Base-by-base conservation (phyloP, 2,888 invertebrate species). In the Steinernema hermaphroditum region DNA sequence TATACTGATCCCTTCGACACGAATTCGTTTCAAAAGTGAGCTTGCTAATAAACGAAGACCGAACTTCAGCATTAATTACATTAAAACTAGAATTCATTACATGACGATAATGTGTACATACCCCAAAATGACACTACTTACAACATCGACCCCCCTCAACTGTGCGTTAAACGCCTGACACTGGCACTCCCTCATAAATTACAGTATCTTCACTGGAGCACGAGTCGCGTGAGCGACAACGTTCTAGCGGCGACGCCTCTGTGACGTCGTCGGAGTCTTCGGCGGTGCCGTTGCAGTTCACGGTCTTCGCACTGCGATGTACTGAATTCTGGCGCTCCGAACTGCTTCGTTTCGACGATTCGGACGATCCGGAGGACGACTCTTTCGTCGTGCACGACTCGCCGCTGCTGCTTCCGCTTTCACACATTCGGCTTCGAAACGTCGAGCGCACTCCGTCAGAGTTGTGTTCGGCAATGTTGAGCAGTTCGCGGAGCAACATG, bases 401-500 rank as follows among this genome's bases (percentile, higher is more conserved):
- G 27, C 54, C 19, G 27, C 54, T 54, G 54, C 54, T 27, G 24
- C 54, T 22, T 27, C n/a, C 54, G 54, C 54, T 54, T 22, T 54
- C 54, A 27, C 54, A 54, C 54, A 54, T 54, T 4, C 54, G 22
- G 16, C 27, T 54, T 22, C 54, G 22, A 16, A 54, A 54, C 14
- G 2, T 2, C 27, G 54, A 22, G 6, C 22, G 54, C 2, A 54
- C 54, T 22, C 27, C 54, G 6, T 27, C 54, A 2, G 54, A 22
- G 54, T 54, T 54, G 27, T 54, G 54, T 14, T 22, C 27, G 24
- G 54, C 54, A 27, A 54, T 54, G 54, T 54, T 54, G 54, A 54
- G 54, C 8, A 54, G 16, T 22, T 54, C 54, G 22, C 54, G 54
- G 24, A 54, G 54, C 6, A 54, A 6, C 6, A 27, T 16, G 54